Percentiles rank a stretch among this genome's conserved stretches.
These are phyloP conservation scores for Thaumetopoea pityocampa DNA, from an alignment of 1,140 invertebrate genomes.

Conservation along the genomic window DNA sequence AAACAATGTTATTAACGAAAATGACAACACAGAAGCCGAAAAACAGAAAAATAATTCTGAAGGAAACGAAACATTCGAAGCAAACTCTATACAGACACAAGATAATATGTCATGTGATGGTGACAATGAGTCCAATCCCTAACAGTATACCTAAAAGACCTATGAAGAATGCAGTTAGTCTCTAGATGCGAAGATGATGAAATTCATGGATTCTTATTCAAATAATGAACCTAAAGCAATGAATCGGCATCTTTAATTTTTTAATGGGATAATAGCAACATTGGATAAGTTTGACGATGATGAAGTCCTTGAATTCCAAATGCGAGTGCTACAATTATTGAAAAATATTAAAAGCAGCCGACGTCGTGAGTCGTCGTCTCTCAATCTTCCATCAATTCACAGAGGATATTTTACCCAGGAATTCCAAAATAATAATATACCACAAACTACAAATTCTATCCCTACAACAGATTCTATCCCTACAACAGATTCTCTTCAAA, in stretches of 20 bases:
- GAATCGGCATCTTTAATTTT: constrained; percentile 30
- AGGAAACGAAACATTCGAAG: constrained; percentile 19
- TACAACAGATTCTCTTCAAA: constrained; percentile 22
- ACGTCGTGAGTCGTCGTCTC: constrained; percentile 21
- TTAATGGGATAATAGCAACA: constrained; percentile 29
- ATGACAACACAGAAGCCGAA: constrained; percentile 18
- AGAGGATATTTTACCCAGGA: constrained; percentile 24
- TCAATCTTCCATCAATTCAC: constrained; percentile 22
- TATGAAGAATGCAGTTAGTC: constrained; percentile 12
- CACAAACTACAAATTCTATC: constrained; percentile 25
- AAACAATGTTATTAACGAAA: constrained; percentile 20
- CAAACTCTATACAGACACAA: constrained; percentile 19
- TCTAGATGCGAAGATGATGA: constrained; percentile 24
- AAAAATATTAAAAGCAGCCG: constrained; percentile 31
- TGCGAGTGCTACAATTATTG: constrained; percentile 28
- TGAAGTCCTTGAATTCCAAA: constrained; percentile 31
- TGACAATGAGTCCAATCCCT: constrained; percentile 14
- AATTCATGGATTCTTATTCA: constrained; percentile 25
- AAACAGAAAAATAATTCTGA: constrained; percentile 18
- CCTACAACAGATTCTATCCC: too few species aligned
- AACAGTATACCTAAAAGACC: constrained; percentile 19
- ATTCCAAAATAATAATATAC: constrained; percentile 22
- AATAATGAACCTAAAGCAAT: constrained; percentile 25
- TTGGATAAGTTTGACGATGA: constrained; percentile 27
- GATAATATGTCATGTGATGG: constrained; percentile 13